Conservation (phyloP, 2,113 vertebrate genomes). For the Nesospiza acunhae region DNA sequence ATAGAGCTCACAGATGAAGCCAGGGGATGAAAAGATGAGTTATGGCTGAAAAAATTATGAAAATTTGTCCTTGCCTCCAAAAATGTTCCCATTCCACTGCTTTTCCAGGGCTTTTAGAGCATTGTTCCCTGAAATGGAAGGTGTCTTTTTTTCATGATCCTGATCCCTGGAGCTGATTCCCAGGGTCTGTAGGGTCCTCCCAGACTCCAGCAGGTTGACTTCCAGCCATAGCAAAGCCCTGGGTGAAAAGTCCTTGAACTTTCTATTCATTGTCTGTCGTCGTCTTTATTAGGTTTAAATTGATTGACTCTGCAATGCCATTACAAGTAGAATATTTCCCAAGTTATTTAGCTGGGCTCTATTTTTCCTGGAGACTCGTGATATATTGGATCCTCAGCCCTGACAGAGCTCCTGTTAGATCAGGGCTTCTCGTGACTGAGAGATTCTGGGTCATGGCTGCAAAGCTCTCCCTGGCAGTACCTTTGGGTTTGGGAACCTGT, state of each 20-base stretch:
- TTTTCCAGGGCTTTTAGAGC: neutral
- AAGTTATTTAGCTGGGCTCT: conserved; percentile 48
- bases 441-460: neutral
- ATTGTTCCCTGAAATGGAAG: neutral
- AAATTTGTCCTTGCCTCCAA: conserved; percentile 38
- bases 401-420: neutral
- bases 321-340: conserved; percentile 27
- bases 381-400: neutral
- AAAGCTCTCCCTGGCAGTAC: neutral
- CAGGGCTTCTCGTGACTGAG: neutral
- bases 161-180: neutral
- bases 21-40: neutral
- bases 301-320: conserved; percentile 44
- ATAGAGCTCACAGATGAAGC: conserved; percentile 13
- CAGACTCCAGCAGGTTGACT: neutral
- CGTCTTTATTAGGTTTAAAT: conserved; percentile 56
- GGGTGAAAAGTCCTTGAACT: conserved; percentile 63
- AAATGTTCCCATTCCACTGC: neutral
- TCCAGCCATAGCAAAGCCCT: neutral
- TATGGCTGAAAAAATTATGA: neutral
- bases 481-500: neutral
- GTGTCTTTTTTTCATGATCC: neutral
- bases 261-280: conserved; percentile 55
- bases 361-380: neutral
- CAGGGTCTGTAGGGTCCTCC: neutral